Conservation (phyloP, 2,797 vertebrate species). For the Sebastes trivittatus region DNA sequence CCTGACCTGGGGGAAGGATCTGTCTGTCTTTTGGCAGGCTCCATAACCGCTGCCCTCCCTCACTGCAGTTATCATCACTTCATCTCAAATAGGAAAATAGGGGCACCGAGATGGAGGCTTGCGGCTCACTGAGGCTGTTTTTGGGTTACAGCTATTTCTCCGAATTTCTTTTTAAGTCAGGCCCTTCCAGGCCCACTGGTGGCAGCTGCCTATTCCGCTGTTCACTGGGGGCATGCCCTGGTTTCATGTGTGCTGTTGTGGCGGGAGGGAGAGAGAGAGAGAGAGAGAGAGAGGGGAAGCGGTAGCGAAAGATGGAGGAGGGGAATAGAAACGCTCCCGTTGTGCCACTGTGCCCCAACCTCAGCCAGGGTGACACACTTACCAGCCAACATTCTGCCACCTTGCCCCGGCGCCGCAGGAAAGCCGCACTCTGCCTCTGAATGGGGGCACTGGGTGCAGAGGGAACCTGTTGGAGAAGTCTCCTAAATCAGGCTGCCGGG, state of each 20-base stretch:
- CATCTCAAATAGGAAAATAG: constrained; percentile 75
- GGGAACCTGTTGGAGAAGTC: constrained; percentile 73
- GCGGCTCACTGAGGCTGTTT: constrained; percentile 68
- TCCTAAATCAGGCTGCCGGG: constrained; percentile 71
- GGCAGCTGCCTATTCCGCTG: constrained; percentile 79
- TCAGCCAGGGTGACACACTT: constrained; percentile 83
- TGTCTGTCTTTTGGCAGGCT: constrained; percentile 66
- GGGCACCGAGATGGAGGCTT: constrained; percentile 60
- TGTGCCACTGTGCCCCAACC: constrained; percentile 74
- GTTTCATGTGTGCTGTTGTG: constrained; percentile 82
- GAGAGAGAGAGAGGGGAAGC: constrained; percentile 7
- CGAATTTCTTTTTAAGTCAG: constrained; percentile 78
- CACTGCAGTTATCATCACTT: constrained; percentile 70
- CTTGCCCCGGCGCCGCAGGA: constrained; percentile 72
- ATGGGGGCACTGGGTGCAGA: constrained; percentile 65
- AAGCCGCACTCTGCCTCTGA: constrained; percentile 63
- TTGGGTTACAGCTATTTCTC: constrained; percentile 80
- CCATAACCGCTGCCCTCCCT: constrained; percentile 65
- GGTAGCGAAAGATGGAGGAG: constrained; percentile 56
- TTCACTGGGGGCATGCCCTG: constrained; percentile 87
- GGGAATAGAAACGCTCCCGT: constrained; percentile 71
- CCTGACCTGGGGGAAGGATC: constrained; percentile 68
- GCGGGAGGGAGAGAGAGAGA: constrained; percentile 29
- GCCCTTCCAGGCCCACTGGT: constrained; percentile 75
- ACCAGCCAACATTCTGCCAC: constrained; percentile 73